Percentiles rank a stretch among this genome's conserved stretches.
phyloP scores from a whole-genome alignment of 2,888 invertebrate species.

The Sussaba pulchella region DNA sequence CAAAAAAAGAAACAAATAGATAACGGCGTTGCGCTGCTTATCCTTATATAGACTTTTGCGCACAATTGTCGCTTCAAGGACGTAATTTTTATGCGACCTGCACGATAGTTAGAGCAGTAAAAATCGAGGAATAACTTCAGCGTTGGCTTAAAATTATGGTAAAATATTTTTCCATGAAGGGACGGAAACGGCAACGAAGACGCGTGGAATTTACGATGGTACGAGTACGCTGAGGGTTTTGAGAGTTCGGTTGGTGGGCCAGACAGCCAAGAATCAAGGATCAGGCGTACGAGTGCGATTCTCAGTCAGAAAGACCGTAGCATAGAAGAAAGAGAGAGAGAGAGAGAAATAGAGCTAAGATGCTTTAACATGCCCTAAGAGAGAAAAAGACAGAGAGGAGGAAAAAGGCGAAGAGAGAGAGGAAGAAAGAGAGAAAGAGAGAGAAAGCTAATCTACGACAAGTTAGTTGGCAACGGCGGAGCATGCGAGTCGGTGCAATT shows the following conservation, averaged over 20 bases:
- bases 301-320: conserved; percentile 52
- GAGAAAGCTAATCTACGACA: conserved; percentile 40
- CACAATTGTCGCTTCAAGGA: conserved; percentile 28
- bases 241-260: conserved; percentile 56
- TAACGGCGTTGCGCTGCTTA: conserved; percentile 40
- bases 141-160: conserved; percentile 46
- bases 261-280: conserved; percentile 36
- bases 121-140: conserved; percentile 33
- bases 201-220: conserved; percentile 24
- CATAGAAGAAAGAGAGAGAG: conserved; percentile 13
- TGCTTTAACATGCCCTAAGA: no score
- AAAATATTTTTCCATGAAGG: conserved; percentile 40
- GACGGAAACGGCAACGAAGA: conserved; percentile 1
- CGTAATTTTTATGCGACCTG: conserved; percentile 48
- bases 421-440: conserved; percentile 19
- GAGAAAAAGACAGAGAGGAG: no score
- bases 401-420: conserved; percentile 4
- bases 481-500: conserved; percentile 76
- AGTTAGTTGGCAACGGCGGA: conserved; percentile 40
- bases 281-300: conserved; percentile 30
- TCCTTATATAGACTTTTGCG: conserved; percentile 27
- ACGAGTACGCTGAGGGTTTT: conserved; percentile 23
- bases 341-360: conserved; percentile 22
- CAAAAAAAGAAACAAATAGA: conserved; percentile 20
- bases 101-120: conserved; percentile 32